phyloP scores from a whole-genome alignment of 1,140 invertebrate genomes.

The Drosophila nigromelanica region DNA sequence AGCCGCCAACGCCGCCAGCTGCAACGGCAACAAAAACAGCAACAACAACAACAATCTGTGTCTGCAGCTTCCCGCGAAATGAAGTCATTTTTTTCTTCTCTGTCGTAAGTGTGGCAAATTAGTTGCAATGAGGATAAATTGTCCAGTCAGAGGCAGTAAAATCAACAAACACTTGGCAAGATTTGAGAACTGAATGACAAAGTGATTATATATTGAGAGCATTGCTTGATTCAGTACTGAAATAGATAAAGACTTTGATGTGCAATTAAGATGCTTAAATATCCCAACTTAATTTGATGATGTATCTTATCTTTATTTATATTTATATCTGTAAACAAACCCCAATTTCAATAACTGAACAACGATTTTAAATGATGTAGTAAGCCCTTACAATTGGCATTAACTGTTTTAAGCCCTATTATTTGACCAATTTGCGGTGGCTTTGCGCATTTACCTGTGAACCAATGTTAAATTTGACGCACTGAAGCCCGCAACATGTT shows the following conservation, averaged over 20 bases:
- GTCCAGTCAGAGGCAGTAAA: constrained; percentile 32
- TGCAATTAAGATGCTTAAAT: too few relatives aligned
- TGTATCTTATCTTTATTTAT: too few relatives aligned
- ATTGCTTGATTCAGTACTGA: background rate
- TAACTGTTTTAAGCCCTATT: background rate
- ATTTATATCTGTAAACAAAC: too few relatives aligned
- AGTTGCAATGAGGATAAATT: constrained; percentile 50
- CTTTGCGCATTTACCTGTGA: constrained; percentile 20
- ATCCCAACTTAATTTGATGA: too few relatives aligned
- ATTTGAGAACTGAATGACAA: constrained; percentile 12
- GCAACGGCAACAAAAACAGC: background rate
- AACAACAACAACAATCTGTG: background rate
- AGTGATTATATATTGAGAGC: constrained; percentile 8
- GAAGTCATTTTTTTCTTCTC: constrained; percentile 44
- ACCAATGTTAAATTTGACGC: constrained; percentile 7
- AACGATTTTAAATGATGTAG: too few relatives aligned
- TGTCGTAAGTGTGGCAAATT: constrained; percentile 49
- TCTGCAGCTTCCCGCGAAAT: constrained; percentile 31
- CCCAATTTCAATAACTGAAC: too few relatives aligned
- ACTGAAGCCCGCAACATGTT: constrained; percentile 11
- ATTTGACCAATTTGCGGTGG: constrained; percentile 24
- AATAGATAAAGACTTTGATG: background rate
- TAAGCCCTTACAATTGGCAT: too few relatives aligned
- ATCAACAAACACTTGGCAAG: constrained; percentile 21
- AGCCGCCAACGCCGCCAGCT: constrained; percentile 30